These are phyloP conservation scores for Mythimna vitellina DNA, from an alignment of 2,888 invertebrate genomes.

Conservation along the genomic window DNA sequence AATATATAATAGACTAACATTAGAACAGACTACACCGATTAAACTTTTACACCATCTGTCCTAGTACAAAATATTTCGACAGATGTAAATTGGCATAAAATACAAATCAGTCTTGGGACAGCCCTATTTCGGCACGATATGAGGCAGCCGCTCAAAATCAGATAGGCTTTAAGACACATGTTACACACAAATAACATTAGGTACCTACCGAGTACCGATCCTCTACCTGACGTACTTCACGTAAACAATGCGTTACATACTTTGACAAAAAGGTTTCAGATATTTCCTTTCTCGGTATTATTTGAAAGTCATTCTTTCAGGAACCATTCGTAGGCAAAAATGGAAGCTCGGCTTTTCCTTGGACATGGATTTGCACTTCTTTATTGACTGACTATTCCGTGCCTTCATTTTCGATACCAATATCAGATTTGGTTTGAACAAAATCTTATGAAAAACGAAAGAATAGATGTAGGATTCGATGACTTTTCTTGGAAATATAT, in stretches of 20 bases:
- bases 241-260: constrained; percentile 37
- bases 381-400: neutral
- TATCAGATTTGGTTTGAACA: neutral
- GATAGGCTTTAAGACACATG: constrained; percentile 64
- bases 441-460: neutral
- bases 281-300: constrained; percentile 11
- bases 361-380: constrained; percentile 10
- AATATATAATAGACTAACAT: too few relatives aligned
- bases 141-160: constrained; percentile 64
- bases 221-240: constrained; percentile 31
- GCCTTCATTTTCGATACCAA: neutral
- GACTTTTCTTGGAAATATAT: neutral
- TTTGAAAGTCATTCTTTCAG: constrained; percentile 11
- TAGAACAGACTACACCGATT: neutral
- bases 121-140: constrained; percentile 45
- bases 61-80: neutral
- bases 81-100: neutral
- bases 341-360: neutral
- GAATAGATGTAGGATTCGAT: neutral
- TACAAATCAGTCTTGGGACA: constrained; percentile 5
- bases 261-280: constrained; percentile 31
- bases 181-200: constrained; percentile 64
- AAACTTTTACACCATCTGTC: neutral
- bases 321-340: constrained; percentile 18
- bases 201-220: constrained; percentile 25